A percentile compares a stretch with the other conserved stretches of the same genome.
Conservation (phyloP, 2,113 vertebrate species). For the Macrotus californicus region DNA sequence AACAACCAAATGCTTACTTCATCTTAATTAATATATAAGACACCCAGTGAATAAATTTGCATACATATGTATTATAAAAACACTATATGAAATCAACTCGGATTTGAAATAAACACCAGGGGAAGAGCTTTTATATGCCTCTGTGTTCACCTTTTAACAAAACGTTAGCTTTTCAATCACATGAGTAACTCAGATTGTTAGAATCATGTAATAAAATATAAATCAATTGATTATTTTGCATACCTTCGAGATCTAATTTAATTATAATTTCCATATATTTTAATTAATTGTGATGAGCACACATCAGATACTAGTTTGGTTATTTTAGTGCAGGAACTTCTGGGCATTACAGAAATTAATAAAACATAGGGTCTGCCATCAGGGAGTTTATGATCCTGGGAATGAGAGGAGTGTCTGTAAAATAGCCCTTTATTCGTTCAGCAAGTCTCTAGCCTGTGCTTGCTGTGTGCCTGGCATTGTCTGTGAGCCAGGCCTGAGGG, state of each 20-base stretch:
- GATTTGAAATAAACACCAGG: slow-evolving; percentile 28
- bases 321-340: not conserved
- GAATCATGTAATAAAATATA: not conserved
- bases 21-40: slow-evolving; percentile 55
- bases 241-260: not conserved
- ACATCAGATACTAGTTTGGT: not conserved
- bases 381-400: not conserved
- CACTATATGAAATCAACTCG: slow-evolving; percentile 2
- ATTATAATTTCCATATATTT: slow-evolving; percentile 12
- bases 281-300: not conserved
- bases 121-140: not conserved
- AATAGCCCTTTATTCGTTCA: not conserved
- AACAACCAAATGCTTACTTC: slow-evolving; percentile 39
- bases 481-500: not conserved
- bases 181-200: slow-evolving; percentile 18
- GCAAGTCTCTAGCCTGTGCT: not conserved
- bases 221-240: slow-evolving; percentile 9
- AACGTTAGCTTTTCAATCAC: slow-evolving; percentile 11
- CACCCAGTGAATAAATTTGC: slow-evolving; percentile 9
- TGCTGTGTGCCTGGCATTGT: not conserved
- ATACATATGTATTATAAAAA: slow-evolving; percentile 9
- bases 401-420: not conserved
- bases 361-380: not conserved
- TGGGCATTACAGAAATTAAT: not conserved
- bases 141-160: not conserved